Conservation (phyloP, 37 sponge, comb jelly and placozoan species). For the Corticium candelabrum region DNA sequence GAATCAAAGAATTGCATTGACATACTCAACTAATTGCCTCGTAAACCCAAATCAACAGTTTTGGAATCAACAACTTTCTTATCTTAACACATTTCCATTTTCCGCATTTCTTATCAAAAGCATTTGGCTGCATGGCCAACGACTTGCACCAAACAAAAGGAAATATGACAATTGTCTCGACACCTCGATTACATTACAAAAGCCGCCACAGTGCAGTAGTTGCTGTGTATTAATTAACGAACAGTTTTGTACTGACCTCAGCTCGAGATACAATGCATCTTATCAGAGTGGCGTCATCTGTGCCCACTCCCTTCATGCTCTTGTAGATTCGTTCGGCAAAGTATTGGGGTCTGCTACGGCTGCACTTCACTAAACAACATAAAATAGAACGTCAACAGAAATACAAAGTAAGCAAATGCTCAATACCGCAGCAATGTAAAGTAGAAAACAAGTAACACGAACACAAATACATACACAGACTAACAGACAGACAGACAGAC, state of each 20-base stretch:
- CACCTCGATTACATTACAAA: too few species aligned
- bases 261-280: constrained; percentile 63
- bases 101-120: too few species aligned
- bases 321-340: constrained; percentile 86
- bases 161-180: too few species aligned
- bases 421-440: background rate
- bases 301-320: constrained; percentile 86
- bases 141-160: too few species aligned
- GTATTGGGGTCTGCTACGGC: constrained; percentile 49
- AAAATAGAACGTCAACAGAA: background rate
- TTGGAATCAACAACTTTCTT: too few species aligned
- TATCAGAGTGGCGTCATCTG: constrained; percentile 75
- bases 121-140: too few species aligned
- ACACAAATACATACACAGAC: background rate
- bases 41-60: too few species aligned
- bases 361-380: constrained; percentile 49
- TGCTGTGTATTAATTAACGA: too few species aligned
- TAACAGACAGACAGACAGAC: background rate
- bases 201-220: too few species aligned
- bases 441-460: background rate
- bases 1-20: too few species aligned
- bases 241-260: constrained; percentile 43
- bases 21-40: too few species aligned
- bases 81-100: too few species aligned
- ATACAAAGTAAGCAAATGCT: background rate